Percentiles rank a stretch among this genome's conserved stretches.
phyloP scores from a whole-genome alignment of 2,113 vertebrate species.

The Phyllostomus hastatus region DNA sequence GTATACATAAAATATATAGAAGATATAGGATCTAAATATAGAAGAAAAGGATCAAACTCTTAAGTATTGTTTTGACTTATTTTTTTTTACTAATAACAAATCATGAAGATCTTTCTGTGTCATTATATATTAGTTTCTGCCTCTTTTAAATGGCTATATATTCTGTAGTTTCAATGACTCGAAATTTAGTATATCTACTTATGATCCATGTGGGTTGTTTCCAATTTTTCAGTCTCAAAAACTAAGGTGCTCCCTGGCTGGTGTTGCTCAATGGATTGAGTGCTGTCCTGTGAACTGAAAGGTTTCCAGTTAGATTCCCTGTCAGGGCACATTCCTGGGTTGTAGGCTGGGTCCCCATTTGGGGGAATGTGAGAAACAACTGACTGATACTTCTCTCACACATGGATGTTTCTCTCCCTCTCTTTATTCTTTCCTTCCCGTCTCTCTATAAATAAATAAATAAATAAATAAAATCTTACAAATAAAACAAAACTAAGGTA shows the following conservation, averaged over 20 bases:
- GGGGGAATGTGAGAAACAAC: too few species aligned
- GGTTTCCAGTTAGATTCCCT: too few species aligned
- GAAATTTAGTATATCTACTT: not conserved
- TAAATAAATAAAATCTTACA: too few species aligned
- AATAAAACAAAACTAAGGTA: too few species aligned
- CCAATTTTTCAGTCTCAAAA: not conserved
- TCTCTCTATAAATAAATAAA: too few species aligned
- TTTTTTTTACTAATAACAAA: not conserved
- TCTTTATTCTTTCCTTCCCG: too few species aligned
- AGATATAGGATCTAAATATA: not conserved
- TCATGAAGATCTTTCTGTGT: not conserved
- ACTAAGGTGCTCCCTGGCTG: not conserved
- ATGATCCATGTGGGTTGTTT: not conserved
- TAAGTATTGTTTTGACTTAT: not conserved
- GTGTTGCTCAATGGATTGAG: too few species aligned
- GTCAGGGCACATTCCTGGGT: too few species aligned
- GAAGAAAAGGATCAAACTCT: not conserved
- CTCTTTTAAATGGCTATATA: not conserved
- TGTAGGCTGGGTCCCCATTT: too few species aligned
- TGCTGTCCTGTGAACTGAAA: too few species aligned
- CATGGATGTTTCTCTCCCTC: too few species aligned
- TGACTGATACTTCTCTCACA: too few species aligned
- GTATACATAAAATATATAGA: not conserved
- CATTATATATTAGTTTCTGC: not conserved
- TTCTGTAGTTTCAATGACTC: not conserved